phyloP scores from a whole-genome alignment of 2,797 vertebrate species.

The Thunnus albacares region DNA sequence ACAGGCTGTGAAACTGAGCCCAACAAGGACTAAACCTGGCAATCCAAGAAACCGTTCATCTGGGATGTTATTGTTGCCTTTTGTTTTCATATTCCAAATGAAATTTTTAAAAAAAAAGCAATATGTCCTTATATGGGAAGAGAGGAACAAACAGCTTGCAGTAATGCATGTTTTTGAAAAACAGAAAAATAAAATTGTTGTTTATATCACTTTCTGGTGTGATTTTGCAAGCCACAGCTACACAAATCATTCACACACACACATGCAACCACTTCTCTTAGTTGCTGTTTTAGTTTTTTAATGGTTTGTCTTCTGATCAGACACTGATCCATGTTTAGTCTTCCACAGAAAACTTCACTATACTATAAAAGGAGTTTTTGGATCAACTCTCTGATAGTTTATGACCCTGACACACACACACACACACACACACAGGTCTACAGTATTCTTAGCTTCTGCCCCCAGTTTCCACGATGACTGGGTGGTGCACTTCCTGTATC shows the following conservation, averaged over 20 bases:
- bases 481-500: conserved; percentile 75
- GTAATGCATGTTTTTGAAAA: conserved; percentile 45
- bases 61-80: conserved; percentile 29
- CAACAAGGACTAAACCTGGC: conserved; percentile 15
- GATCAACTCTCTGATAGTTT: too few species aligned
- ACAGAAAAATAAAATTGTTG: conserved; percentile 52
- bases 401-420: background rate
- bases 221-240: conserved; percentile 32
- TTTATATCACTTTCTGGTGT: conserved; percentile 54
- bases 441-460: conserved; percentile 77
- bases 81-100: conserved; percentile 43
- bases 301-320: too few species aligned
- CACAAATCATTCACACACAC: conserved; percentile 19
- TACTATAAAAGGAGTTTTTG: too few species aligned
- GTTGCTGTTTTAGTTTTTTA: too few species aligned
- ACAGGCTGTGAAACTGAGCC: background rate
- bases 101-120: conserved; percentile 44
- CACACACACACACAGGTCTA: conserved; percentile 41
- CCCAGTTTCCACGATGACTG: conserved; percentile 79
- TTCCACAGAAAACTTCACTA: too few species aligned
- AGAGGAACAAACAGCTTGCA: conserved; percentile 16
- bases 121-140: background rate
- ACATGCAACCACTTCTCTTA: background rate
- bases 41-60: background rate
- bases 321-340: too few species aligned